phyloP scores from a whole-genome alignment of 2,113 vertebrate species.

The Progne subis region DNA sequence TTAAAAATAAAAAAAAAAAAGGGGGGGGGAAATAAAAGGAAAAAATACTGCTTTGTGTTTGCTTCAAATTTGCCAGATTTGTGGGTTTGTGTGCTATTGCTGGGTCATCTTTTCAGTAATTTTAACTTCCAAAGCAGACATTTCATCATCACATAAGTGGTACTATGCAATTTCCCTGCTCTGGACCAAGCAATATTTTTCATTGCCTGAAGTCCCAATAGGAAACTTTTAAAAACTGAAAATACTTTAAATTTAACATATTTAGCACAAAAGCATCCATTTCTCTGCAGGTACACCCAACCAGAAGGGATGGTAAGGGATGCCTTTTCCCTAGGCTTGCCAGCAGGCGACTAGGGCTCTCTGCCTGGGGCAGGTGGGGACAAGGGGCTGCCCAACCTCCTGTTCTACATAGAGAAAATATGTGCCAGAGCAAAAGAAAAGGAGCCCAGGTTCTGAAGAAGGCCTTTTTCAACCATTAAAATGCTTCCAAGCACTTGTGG shows the following conservation, averaged over 20 bases:
- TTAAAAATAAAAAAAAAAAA: not conserved
- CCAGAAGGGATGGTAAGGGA: not conserved
- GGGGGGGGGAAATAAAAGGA: rapidly evolving
- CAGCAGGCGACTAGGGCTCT: rapidly evolving
- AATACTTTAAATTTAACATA: not conserved
- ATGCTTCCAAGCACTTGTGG: not conserved
- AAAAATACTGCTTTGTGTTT: not conserved
- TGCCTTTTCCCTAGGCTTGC: not conserved
- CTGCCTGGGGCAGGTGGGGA: not conserved
- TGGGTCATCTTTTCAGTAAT: not conserved
- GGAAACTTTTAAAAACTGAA: not conserved
- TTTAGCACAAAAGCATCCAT: not conserved
- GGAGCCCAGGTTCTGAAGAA: not conserved
- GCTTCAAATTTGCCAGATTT: not conserved
- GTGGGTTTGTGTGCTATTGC: not conserved
- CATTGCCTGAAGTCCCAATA: not conserved
- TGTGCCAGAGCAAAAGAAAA: not conserved
- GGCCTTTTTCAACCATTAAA: not conserved
- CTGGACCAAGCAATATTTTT: not conserved
- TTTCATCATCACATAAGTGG: not conserved
- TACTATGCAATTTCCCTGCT: not conserved
- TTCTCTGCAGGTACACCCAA: not conserved
- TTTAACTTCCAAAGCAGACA: not conserved
- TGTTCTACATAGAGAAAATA: not conserved
- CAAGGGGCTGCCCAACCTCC: not conserved